A percentile compares a stretch with the other conserved stretches of the same genome.
Evolutionary conservation across 1,140 invertebrate species (phyloP).

Genomic region (Lasaia peninsularis): DNA sequence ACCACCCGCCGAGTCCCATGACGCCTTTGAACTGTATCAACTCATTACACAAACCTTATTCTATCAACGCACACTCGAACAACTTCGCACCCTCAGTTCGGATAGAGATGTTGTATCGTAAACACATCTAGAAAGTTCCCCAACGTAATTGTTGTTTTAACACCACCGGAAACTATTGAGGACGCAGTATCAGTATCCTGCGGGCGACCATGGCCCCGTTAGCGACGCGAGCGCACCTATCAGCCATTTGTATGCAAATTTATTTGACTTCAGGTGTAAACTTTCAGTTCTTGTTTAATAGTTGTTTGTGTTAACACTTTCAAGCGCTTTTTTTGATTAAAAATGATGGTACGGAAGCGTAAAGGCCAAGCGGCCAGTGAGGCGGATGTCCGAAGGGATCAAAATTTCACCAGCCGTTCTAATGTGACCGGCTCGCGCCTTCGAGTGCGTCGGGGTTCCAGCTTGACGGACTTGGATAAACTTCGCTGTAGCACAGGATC

Average conservation of each 20-base stretch:
- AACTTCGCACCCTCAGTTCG: slow-evolving; percentile 55
- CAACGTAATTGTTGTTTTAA: background rate
- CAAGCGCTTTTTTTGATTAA: slow-evolving; percentile 19
- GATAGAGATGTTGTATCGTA: slow-evolving; percentile 49
- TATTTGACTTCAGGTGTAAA: slow-evolving; percentile 47
- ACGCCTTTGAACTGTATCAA: slow-evolving; percentile 67
- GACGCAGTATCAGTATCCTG: slow-evolving; percentile 65
- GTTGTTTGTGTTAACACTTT: slow-evolving; percentile 30
- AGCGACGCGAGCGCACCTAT: slow-evolving; percentile 51
- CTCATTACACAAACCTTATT: slow-evolving; percentile 67
- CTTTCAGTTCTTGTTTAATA: slow-evolving; percentile 43
- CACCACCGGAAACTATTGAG: slow-evolving; percentile 53
- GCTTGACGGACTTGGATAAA: slow-evolving; percentile 85
- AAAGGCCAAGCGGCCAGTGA: slow-evolving; percentile 64
- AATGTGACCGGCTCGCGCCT: slow-evolving; percentile 55
- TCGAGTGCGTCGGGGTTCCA: slow-evolving; percentile 82
- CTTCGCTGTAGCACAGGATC: slow-evolving; percentile 74
- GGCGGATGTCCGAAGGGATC: slow-evolving; percentile 58
- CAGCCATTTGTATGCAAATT: slow-evolving; percentile 68
- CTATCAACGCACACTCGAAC: slow-evolving; percentile 47
- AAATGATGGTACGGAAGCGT: slow-evolving; percentile 54
- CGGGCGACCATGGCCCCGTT: slow-evolving; percentile 70
- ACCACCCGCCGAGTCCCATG: slow-evolving; percentile 51
- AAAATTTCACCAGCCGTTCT: slow-evolving; percentile 34
- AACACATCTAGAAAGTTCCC: slow-evolving; percentile 43